Evolutionary conservation across 1,140 invertebrate genomes (phyloP).

Genomic region (Teleopsis dalmanni): DNA sequence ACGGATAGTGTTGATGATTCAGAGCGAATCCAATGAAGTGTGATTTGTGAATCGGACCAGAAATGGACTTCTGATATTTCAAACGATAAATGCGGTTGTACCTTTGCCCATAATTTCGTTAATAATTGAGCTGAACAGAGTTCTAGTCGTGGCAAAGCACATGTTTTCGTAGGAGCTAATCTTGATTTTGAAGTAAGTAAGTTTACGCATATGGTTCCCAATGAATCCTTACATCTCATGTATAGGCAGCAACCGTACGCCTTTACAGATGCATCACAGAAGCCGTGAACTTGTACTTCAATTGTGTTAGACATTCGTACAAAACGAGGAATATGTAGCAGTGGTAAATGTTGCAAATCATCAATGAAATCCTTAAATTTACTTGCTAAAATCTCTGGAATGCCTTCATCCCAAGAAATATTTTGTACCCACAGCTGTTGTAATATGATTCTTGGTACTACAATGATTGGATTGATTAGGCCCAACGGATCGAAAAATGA

Average conservation of each 20-base stretch:
- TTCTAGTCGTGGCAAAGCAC: constrained; percentile 31
- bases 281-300: constrained; percentile 27
- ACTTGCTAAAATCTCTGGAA: background rate
- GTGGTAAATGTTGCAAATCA: background rate
- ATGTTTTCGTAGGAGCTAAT: constrained; percentile 33
- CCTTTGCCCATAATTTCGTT: constrained; percentile 17
- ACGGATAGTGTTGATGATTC: constrained; percentile 11
- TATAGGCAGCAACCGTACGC: constrained; percentile 45
- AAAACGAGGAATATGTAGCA: background rate
- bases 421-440: constrained; percentile 6
- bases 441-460: background rate
- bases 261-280: constrained; percentile 37
- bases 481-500: constrained; percentile 4
- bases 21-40: constrained; percentile 22
- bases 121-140: constrained; percentile 31
- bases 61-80: too few species aligned
- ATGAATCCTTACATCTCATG: constrained; percentile 14
- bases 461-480: background rate
- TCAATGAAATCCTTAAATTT: background rate
- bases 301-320: background rate
- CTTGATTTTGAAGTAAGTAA: constrained; percentile 33
- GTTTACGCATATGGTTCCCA: background rate
- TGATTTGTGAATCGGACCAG: constrained; percentile 23
- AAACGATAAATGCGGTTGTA: too few species aligned
- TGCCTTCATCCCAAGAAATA: background rate